Evolutionary conservation across 2,888 invertebrate genomes (phyloP).

Genomic region (Oasisia sp.): DNA sequence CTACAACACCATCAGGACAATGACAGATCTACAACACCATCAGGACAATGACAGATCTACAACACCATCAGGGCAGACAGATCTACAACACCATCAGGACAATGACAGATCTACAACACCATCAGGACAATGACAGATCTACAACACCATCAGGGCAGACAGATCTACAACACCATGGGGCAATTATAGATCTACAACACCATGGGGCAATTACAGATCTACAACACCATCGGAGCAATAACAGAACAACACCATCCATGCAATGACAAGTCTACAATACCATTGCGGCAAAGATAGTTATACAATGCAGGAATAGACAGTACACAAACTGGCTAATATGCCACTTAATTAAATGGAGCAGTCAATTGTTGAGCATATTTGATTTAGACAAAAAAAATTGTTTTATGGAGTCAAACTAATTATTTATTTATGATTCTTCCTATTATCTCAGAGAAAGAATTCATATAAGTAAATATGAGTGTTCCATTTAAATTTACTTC

Average conservation of each 20-base stretch:
- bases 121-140: too few species aligned
- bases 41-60: too few species aligned
- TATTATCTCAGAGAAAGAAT: not conserved
- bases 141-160: too few species aligned
- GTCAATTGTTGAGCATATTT: not conserved
- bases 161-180: too few species aligned
- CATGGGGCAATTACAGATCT: too few species aligned
- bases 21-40: conserved; percentile 65
- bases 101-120: too few species aligned
- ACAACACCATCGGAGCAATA: too few species aligned
- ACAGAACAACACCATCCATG: too few species aligned
- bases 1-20: conserved; percentile 87
- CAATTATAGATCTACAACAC: too few species aligned
- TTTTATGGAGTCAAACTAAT: not conserved
- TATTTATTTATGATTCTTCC: too few species aligned
- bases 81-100: too few species aligned
- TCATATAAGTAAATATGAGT: not conserved
- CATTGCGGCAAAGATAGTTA: conserved; percentile 81
- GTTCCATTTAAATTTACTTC: not conserved
- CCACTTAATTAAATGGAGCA: not conserved
- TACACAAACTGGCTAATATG: not conserved
- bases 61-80: too few species aligned
- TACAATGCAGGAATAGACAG: conserved; percentile 33
- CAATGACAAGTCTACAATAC: conserved; percentile 63
- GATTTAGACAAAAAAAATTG: not conserved